Base-by-base conservation (phyloP, 1,140 invertebrate species). In the Sesamia nonagrioides region DNA sequence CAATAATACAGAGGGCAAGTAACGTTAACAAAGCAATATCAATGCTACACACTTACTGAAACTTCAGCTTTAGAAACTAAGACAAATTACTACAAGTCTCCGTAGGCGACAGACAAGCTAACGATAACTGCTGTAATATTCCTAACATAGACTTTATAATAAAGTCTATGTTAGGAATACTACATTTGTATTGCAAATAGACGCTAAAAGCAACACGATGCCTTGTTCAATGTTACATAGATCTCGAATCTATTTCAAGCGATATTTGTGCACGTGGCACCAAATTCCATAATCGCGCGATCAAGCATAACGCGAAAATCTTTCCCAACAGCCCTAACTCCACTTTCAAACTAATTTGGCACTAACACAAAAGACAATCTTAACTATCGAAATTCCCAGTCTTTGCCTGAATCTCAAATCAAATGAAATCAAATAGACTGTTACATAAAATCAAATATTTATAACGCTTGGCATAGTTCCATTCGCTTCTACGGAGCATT, bases 381-480 rank as follows among this genome's bases (percentile, higher is more conserved):
- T 56, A 77, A 77, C 48, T 48, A 69, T 21, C 6, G 8, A 82
- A 79, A 79, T 79, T 85, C 82, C 81, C 68, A 85, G 77, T 83
- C 77, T 63, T 54, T 27, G 56, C 48, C 56, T 50, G 56, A 45
- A 61, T 35, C 74, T 66, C 61, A 48, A 77, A 77, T 77, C 74
- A 77, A 77, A 77, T 85, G 78, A 84, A 88, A 88, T 90, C 84
- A 88, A 90, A 90, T 84, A 82, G 83, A 82, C 77, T 56, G 80
- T 85, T 81, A 81, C 81, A 86, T 81, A 71, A 84, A 88, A 90
- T 89, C 91, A 88, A 91, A 91, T 84, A 88, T 89, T 92, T 92
- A 88, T 91, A 90, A 87, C 85, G 79, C 42, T 89, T 92, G 91
- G 91, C 91, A 85, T 60, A 15, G 78, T 85, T 90, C 89, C 90